Evolutionary conservation across 2,797 vertebrate genomes (phyloP).

Genomic region (Alcedo atthis): DNA sequence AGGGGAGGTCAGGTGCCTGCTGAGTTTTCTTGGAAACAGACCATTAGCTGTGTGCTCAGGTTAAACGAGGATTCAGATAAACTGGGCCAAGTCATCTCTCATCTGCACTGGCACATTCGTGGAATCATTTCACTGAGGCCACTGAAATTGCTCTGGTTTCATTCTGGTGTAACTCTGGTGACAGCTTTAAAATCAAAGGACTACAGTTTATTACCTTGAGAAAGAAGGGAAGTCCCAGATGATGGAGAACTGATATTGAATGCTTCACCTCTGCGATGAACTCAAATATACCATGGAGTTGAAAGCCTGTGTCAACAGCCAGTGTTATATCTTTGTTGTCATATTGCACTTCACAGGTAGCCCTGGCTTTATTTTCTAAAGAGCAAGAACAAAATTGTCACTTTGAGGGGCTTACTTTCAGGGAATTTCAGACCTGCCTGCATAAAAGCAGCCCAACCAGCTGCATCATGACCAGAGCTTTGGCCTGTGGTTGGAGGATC

Average conservation of each 20-base stretch:
- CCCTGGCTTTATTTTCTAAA: constrained; percentile 52
- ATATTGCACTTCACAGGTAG: neutral
- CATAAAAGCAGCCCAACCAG: neutral
- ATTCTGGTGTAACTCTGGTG: neutral
- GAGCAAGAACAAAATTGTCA: neutral
- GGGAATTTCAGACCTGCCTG: neutral
- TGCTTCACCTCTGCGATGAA: constrained; percentile 55
- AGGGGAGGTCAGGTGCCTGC: neutral
- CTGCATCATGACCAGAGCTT: neutral
- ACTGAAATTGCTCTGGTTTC: neutral
- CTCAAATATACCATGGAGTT: neutral
- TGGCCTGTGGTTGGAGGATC: neutral
- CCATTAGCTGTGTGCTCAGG: neutral
- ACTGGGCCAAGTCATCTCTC: neutral
- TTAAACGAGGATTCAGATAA: neutral
- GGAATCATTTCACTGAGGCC: neutral
- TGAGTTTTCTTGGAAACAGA: neutral
- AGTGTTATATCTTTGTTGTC: neutral
- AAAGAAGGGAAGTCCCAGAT: constrained; percentile 64
- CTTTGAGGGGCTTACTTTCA: neutral
- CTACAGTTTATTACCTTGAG: constrained; percentile 49
- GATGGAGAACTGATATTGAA: neutral
- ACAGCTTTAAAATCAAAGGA: neutral
- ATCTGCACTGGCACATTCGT: neutral
- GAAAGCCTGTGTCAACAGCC: neutral